phyloP scores from a whole-genome alignment of 2,113 vertebrate species.

The Hypocryptadius cinnamomeus region DNA sequence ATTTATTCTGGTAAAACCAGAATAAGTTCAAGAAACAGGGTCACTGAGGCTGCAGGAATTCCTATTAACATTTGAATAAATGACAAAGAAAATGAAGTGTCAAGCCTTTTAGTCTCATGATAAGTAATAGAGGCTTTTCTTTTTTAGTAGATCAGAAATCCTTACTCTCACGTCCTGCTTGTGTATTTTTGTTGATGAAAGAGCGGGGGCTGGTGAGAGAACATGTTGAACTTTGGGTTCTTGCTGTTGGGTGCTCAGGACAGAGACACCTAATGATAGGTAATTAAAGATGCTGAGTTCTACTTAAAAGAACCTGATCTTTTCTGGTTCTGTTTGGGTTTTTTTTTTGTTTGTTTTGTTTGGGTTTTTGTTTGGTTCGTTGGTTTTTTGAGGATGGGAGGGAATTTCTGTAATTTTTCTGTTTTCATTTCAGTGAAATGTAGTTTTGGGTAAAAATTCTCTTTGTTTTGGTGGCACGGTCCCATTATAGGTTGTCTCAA shows the following conservation, averaged over 20 bases:
- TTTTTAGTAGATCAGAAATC: not conserved
- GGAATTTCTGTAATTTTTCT: not conserved
- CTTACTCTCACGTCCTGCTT: not conserved
- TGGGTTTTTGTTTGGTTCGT: not conserved
- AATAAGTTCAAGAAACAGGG: not conserved
- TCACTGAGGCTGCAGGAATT: not conserved
- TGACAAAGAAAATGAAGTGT: not conserved
- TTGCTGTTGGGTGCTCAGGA: not conserved
- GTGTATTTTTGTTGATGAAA: not conserved
- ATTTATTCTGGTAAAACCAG: not conserved
- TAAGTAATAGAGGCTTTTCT: not conserved
- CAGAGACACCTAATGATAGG: not conserved
- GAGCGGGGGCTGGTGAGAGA: not conserved
- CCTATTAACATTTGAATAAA: not conserved
- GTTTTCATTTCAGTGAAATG: not conserved
- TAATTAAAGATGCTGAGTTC: not conserved
- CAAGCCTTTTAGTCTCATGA: not conserved
- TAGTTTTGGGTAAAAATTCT: not conserved
- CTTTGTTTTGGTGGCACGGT: not conserved
- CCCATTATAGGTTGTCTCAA: not conserved
- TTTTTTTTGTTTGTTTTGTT: not conserved
- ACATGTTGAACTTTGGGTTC: not conserved
- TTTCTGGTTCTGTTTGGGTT: not conserved
- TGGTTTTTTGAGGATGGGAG: not conserved
- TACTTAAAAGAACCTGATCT: not conserved